Base-by-base conservation (phyloP, 2,113 vertebrate species). In the Baryphthengus martii region DNA sequence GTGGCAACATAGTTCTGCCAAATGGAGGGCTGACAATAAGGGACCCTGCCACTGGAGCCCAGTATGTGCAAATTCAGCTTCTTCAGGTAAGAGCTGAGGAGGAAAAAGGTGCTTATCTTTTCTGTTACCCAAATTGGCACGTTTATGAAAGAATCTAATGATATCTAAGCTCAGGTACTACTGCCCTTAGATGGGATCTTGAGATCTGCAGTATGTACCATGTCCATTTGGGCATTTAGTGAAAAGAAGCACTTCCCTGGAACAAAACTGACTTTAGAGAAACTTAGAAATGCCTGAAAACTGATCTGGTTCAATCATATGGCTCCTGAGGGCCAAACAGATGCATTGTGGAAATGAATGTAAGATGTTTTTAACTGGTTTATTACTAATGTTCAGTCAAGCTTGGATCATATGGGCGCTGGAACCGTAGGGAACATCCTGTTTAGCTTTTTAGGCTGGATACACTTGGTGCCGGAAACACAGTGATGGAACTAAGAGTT, bases 11-110 rank as follows among this genome's bases (percentile, higher is more conserved):
- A 17, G 74, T 97, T 53, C 89, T 98, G 31, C 98, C 98, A 31
- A 98, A 97, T 1, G 98, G 98, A 85, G 98, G 98, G 23, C 95
- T 98, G 68, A 98, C 98, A 7, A 97, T 98, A 90, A 98, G 98
- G 53, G 98, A 99, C 83, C 98, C 98, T 2, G 97, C 98, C 26
- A 98, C 98, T 1, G 98, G 98, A 31, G 93, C 98, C 20, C 99
- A 98, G 86, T 99, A 99, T 84, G 98, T 99, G 85, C 99, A 99
- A 97, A 98, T 99, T 65, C 99, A 99, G 91, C 97, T 99, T 37
- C 97, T 99, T 82, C 99, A 99, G 99, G 99, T 99, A 92, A 98
- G 97, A 91, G 68, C 39, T 8, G 17, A 90, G 47, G 17, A 66
- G 40, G 23, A 37, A 20, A 56, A 52, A 23, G 17, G 4, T 11